These are phyloP conservation scores for Panopea generosa DNA, from an alignment of 2,888 invertebrate species.

Conservation along the genomic window DNA sequence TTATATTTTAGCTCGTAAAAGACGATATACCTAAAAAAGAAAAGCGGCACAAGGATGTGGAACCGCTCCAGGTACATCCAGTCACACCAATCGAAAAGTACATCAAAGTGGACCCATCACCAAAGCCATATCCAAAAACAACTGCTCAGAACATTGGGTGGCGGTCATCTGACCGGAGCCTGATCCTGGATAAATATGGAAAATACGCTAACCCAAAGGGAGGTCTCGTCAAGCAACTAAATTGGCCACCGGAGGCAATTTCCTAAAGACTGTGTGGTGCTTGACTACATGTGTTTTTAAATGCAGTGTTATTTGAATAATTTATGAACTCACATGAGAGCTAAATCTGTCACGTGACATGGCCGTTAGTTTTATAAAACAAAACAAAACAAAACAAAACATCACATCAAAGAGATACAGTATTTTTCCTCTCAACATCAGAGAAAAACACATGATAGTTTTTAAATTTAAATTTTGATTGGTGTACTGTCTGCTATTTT, in stretches of 20 bases:
- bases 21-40: conserved; percentile 79
- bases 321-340: no score
- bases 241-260: conserved; percentile 84
- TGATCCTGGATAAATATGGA: conserved; percentile 82
- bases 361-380: no score
- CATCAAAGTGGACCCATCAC: conserved; percentile 81
- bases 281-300: no score
- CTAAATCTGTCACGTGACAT: no score
- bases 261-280: conserved; percentile 67
- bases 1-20: conserved; percentile 81
- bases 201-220: conserved; percentile 82
- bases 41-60: conserved; percentile 66
- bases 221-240: conserved; percentile 81
- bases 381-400: no score
- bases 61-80: conserved; percentile 75
- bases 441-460: no score
- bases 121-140: conserved; percentile 81
- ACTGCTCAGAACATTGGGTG: conserved; percentile 82
- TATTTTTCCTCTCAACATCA: no score
- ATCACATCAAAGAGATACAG: no score
- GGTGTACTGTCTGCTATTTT: no score
- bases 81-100: conserved; percentile 82
- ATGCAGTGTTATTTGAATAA: no score
- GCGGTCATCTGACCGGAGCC: conserved; percentile 77
- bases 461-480: no score